These are phyloP conservation scores for Emberiza fucata DNA, from an alignment of 2,113 vertebrate genomes.

Conservation along the genomic window DNA sequence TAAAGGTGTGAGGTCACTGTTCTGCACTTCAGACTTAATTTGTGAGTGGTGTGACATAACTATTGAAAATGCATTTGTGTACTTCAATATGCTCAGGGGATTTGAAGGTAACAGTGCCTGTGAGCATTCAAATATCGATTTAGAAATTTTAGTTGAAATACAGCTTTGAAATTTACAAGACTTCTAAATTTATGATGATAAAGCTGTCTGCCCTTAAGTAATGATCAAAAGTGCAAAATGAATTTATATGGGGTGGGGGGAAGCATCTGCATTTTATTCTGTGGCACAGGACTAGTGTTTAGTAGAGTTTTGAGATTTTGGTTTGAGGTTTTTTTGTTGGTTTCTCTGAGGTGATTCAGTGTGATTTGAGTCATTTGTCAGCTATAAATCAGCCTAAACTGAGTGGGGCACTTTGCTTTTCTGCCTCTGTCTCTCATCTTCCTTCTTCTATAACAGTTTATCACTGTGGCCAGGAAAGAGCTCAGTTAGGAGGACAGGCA, in stretches of 20 bases:
- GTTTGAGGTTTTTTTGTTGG: not conserved
- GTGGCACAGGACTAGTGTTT: not conserved
- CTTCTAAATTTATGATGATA: not conserved
- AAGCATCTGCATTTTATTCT: too few relatives aligned
- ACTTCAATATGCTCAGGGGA: not conserved
- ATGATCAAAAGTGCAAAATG: not conserved
- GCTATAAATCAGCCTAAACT: not conserved
- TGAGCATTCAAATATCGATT: not conserved
- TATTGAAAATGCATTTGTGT: not conserved
- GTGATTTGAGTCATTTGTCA: not conserved
- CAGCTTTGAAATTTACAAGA: not conserved
- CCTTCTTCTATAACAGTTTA: not conserved
- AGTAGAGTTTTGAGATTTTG: not conserved
- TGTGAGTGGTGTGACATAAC: not conserved
- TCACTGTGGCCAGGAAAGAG: not conserved
- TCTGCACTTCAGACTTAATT: not conserved
- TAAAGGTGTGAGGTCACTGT: not conserved
- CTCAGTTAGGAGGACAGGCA: not conserved
- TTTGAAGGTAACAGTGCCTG: not conserved
- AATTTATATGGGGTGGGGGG: fast-evolving
- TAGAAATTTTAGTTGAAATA: not conserved
- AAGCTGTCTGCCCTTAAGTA: not conserved
- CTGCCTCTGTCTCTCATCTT: not conserved
- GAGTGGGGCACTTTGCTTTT: not conserved
- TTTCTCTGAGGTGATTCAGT: not conserved